These are phyloP conservation scores for Gortyna flavago DNA, from an alignment of 2,888 invertebrate genomes.

Conservation along the genomic window DNA sequence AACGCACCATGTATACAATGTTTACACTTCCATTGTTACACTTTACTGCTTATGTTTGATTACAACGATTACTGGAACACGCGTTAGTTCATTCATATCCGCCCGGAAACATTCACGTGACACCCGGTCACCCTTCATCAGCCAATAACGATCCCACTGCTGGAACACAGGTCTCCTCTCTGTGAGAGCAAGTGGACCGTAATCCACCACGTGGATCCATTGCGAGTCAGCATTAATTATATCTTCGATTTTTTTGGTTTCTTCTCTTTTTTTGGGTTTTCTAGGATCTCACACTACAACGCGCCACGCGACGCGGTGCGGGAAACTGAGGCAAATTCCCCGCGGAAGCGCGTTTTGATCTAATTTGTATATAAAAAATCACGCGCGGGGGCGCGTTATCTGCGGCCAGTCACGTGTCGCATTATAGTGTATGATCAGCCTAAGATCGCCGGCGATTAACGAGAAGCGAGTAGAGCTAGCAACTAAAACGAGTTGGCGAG, in stretches of 20 bases:
- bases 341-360: no score
- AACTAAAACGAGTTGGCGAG: background rate
- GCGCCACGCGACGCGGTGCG: no score
- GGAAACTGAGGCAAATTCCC: no score
- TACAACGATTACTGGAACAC: background rate
- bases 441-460: background rate
- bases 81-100: slow-evolving; percentile 10
- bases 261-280: no score
- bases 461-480: background rate
- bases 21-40: slow-evolving; percentile 30
- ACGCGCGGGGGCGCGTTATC: no score
- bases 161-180: background rate
- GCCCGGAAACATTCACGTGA: background rate
- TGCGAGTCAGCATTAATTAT: no score
- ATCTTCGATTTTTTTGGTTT: no score
- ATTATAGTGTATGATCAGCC: no score
- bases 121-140: background rate
- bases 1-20: slow-evolving; percentile 18
- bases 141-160: background rate
- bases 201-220: no score
- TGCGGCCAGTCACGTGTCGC: no score
- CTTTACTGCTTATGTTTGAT: background rate
- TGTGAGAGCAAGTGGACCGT: background rate
- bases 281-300: no score
- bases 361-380: no score